Percentiles rank a stretch among this genome's conserved stretches.
phyloP scores from a whole-genome alignment of 2,113 vertebrate genomes.

The Ochotona princeps region DNA sequence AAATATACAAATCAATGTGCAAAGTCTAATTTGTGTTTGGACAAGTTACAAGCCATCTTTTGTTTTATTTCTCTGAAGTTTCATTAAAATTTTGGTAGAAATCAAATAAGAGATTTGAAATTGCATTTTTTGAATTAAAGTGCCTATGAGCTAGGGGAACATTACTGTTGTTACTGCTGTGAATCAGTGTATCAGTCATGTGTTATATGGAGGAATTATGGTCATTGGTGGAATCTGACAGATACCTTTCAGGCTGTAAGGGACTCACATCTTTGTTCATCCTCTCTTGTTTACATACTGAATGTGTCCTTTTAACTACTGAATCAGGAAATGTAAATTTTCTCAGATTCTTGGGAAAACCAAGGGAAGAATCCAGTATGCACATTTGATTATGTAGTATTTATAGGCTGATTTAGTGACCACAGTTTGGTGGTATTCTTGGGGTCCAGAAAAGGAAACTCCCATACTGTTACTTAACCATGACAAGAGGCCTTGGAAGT shows the following conservation, averaged over 20 bases:
- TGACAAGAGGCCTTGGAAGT: neutral
- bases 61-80: neutral
- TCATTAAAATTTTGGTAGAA: neutral
- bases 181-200: too few species aligned
- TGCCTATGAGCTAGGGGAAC: neutral
- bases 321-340: neutral
- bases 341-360: neutral
- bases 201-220: too few species aligned
- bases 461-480: neutral
- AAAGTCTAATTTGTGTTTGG: neutral
- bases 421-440: neutral
- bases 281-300: neutral
- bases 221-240: neutral
- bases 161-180: neutral
- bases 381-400: neutral
- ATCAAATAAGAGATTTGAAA: constrained; percentile 5
- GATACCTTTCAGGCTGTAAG: neutral
- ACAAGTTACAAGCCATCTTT: neutral
- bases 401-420: neutral
- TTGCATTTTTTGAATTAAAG: constrained; percentile 25
- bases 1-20: neutral
- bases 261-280: neutral
- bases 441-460: neutral
- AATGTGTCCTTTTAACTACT: neutral
- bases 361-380: neutral